Base-by-base conservation (phyloP, 2,797 vertebrate genomes). In the Lerista edwardsae region DNA sequence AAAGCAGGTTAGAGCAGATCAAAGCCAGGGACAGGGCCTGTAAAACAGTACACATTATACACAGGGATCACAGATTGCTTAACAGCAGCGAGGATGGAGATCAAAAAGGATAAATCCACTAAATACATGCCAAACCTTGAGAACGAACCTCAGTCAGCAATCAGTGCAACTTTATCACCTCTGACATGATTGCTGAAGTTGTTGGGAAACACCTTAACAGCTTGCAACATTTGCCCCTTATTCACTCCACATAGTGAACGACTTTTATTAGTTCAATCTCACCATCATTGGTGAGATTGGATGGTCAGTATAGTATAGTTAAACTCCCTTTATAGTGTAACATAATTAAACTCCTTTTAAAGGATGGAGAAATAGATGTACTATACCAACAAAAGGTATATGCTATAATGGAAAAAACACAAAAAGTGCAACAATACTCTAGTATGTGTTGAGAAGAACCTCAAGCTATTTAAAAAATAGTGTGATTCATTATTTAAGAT, bases 1-100 rank as follows among this genome's bases (percentile, higher is more conserved):
- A 91, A 95, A 77, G 93, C 86, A 90, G 90, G 90, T 91, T 90
- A 93, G 93, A 90, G 83, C 83, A 86, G 79, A 41, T 0, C 82
- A 0, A 2, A 62, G 80, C 89, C 44, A 82, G 44, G n/a, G 12
- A 57, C 17, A 1, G 77, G 34, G 83, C 15, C 39, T 72, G 67
- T 84, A 81, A 78, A 80, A 81, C 75, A 15, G 59, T 64, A 65
- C 55, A 69, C 17, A 11, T 65, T 51, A 51, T 59, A 51, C 31
- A 41, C 6, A 19, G 10, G 41, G 31, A 69, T 64, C 12, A 10
- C 69, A 72, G 23, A 27, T 61, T 61, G 21, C 21, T 61, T 61
- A 61, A 61, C 19, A 25, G 34, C 31, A 82, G 39, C 55, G 41
- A 82, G 65, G 79, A 39, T n/a, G 17, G 9, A 62, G 57, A 55